These are phyloP conservation scores for Drymodes brunneopygia DNA, from an alignment of 2,113 vertebrate species.

Conservation along the genomic window DNA sequence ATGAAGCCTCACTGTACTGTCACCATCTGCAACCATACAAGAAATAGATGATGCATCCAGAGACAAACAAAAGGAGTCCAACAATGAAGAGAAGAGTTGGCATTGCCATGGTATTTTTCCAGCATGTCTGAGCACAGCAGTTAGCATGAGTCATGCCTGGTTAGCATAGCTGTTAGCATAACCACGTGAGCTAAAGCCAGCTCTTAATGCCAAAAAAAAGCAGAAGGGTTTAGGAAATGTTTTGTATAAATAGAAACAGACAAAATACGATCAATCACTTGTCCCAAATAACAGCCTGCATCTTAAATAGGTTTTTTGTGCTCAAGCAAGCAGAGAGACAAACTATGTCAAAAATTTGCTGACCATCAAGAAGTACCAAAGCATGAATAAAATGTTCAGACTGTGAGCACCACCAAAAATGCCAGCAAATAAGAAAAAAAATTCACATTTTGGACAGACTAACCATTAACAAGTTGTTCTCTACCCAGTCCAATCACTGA, in stretches of 20 bases:
- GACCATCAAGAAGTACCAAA: not conserved
- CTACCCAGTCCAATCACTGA: not conserved
- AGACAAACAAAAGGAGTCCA: not conserved
- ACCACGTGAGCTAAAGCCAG: not conserved
- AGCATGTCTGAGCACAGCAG: not conserved
- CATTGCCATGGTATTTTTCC: not conserved
- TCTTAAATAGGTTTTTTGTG: not conserved
- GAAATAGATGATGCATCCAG: not conserved
- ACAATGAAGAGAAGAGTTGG: not conserved
- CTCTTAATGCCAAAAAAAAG: not conserved
- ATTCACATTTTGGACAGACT: not conserved
- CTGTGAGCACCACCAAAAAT: not conserved
- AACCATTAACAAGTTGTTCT: not conserved
- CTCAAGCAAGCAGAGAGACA: not conserved
- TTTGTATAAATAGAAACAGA: not conserved
- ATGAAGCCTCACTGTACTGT: not conserved
- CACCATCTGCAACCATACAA: not conserved
- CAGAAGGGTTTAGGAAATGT: not conserved
- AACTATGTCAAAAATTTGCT: not conserved
- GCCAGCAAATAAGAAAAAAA: not conserved
- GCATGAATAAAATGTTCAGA: not conserved
- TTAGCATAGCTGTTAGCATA: not conserved
- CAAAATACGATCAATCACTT: not conserved
- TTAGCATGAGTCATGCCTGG: not conserved
- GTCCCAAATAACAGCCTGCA: not conserved